Evolutionary conservation across 2,888 invertebrate species (phyloP).

Genomic region (Tenthredo distinguenda): DNA sequence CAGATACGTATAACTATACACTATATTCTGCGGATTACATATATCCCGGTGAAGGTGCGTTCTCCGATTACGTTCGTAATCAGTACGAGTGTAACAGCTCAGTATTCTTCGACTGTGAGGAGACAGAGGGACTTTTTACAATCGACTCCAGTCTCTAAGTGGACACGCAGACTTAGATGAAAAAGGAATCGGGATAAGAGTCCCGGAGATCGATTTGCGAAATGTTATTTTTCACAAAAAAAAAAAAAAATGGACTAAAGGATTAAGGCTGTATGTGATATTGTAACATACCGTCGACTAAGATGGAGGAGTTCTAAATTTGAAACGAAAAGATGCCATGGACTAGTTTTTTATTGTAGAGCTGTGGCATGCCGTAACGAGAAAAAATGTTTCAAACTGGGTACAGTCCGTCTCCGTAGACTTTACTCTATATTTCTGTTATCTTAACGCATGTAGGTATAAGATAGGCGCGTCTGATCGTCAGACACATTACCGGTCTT

Average conservation of each 20-base stretch:
- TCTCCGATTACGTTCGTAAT: slow-evolving; percentile 28
- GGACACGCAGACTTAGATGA: background rate
- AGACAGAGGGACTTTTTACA: background rate
- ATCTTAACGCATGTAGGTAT: background rate
- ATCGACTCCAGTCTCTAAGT: background rate
- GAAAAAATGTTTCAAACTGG: background rate
- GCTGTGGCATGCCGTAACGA: background rate
- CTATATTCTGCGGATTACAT: background rate
- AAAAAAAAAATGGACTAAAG: background rate
- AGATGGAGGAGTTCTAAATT: background rate
- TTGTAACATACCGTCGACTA: background rate
- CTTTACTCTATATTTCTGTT: background rate
- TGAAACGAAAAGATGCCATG: background rate
- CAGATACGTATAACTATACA: background rate
- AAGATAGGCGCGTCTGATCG: slow-evolving; percentile 34
- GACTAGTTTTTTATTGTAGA: background rate
- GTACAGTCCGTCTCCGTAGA: background rate
- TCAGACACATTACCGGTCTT: slow-evolving; percentile 43
- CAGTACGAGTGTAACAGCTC: slow-evolving; percentile 8
- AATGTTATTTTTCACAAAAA: background rate
- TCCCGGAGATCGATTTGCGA: background rate
- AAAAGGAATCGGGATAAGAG: background rate
- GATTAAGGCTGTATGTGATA: background rate
- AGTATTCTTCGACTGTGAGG: background rate
- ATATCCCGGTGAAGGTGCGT: slow-evolving; percentile 9